A percentile compares a stretch with the other conserved stretches of the same genome.
These are phyloP conservation scores for Diabrotica virgifera DNA, from an alignment of 1,140 invertebrate genomes.

Conservation along the genomic window DNA sequence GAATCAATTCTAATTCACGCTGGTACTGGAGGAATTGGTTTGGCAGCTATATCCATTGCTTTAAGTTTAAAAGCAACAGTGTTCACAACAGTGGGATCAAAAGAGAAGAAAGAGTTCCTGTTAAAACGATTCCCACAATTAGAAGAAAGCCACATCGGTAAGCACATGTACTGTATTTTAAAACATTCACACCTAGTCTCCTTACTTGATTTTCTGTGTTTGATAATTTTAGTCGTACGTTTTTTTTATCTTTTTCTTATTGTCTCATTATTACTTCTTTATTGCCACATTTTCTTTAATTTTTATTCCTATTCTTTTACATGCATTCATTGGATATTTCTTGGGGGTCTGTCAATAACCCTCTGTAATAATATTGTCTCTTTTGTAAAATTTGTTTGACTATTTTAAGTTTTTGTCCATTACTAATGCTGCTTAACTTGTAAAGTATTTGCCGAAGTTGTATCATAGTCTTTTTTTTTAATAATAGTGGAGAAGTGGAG, in stretches of 20 bases:
- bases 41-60: constrained; percentile 79
- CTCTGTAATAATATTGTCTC: too few relatives aligned
- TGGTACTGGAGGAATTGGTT: constrained; percentile 81
- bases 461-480: too few relatives aligned
- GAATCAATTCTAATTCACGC: constrained; percentile 65
- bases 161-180: background rate
- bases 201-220: background rate
- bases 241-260: background rate
- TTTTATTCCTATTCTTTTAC: too few relatives aligned
- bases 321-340: too few relatives aligned
- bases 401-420: too few relatives aligned
- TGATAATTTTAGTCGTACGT: background rate
- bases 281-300: too few relatives aligned
- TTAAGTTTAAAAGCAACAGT: constrained; percentile 66
- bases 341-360: too few relatives aligned
- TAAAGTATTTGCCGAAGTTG: too few relatives aligned
- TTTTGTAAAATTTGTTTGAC: too few relatives aligned
- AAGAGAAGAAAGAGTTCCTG: constrained; percentile 73
- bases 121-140: constrained; percentile 65
- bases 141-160: constrained; percentile 46
- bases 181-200: background rate
- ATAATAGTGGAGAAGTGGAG: too few relatives aligned
- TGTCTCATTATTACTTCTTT: too few relatives aligned
- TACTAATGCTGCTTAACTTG: too few relatives aligned
- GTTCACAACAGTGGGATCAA: constrained; percentile 72